These are phyloP conservation scores for Mimumesa dahlbomi DNA, from an alignment of 2,888 invertebrate genomes.

Conservation along the genomic window DNA sequence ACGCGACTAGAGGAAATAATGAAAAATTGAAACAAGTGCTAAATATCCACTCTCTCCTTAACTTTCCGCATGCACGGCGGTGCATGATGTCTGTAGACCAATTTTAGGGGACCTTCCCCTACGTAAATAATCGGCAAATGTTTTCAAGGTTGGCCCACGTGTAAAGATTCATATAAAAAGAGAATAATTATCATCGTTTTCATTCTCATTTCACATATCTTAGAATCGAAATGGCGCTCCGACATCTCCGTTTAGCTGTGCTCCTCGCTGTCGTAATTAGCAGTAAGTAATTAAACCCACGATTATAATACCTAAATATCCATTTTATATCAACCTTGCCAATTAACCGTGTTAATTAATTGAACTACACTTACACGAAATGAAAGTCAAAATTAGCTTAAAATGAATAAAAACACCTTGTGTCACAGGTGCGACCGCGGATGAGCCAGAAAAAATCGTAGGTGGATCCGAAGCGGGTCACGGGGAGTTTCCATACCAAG, in stretches of 20 bases:
- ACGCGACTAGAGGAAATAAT: background rate
- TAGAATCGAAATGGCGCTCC: background rate
- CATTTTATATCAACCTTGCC: too few relatives aligned
- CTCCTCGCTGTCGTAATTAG: conserved; percentile 17
- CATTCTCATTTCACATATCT: conserved; percentile 1
- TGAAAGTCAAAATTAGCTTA: background rate
- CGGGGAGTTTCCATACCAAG: conserved; percentile 67
- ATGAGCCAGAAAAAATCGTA: conserved; percentile 53
- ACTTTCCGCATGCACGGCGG: too few relatives aligned
- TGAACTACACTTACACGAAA: too few relatives aligned
- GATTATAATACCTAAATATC: background rate
- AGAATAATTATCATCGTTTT: background rate
- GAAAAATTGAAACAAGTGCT: background rate
- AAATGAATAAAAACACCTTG: too few relatives aligned
- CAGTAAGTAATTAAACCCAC: background rate
- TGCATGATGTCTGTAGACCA: too few relatives aligned
- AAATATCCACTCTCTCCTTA: background rate
- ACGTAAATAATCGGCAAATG: background rate
- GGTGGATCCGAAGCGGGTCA: conserved; percentile 54
- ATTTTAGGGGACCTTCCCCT: too few relatives aligned
- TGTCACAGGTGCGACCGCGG: conserved; percentile 15
- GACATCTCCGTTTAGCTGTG: background rate
- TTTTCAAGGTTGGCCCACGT: background rate
- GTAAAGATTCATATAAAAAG: conserved; percentile 19
- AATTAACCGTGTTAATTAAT: too few relatives aligned